phyloP scores from a whole-genome alignment of 2,797 vertebrate genomes.

The Anableps anableps region DNA sequence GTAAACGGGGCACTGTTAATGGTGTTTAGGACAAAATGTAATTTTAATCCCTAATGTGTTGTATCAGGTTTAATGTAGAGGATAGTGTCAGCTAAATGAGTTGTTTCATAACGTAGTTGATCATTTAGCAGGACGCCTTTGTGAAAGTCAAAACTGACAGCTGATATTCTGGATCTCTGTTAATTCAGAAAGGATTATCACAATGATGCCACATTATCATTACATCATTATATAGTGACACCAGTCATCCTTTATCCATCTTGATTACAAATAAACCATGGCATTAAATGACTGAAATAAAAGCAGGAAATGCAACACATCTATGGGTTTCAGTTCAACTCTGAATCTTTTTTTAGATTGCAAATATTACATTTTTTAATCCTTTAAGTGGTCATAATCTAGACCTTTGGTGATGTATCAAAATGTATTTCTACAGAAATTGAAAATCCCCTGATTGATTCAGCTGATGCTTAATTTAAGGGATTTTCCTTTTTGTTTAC shows the following conservation, averaged over 20 bases:
- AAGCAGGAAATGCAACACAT: neutral
- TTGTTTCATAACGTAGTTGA: constrained; percentile 31
- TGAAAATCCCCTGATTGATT: neutral
- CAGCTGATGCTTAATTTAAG: neutral
- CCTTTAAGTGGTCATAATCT: neutral
- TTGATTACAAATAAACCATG: neutral
- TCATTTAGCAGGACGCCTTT: constrained; percentile 35
- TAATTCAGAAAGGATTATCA: constrained; percentile 6
- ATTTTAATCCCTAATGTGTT: constrained; percentile 38
- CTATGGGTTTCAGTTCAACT: neutral
- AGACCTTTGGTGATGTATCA: neutral
- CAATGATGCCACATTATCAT: constrained; percentile 17
- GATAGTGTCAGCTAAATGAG: constrained; percentile 31
- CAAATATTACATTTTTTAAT: neutral
- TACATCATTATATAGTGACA: constrained; percentile 6
- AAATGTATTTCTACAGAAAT: neutral
- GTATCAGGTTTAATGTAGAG: constrained; percentile 47
- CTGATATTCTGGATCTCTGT: constrained; percentile 29
- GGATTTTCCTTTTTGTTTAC: neutral
- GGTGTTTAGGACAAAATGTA: constrained; percentile 41
- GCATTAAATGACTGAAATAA: neutral
- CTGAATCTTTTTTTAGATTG: neutral
- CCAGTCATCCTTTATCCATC: neutral
- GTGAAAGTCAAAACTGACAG: constrained; percentile 34
- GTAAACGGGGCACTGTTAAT: constrained; percentile 54